Base-by-base conservation (phyloP, 2,113 vertebrate genomes). In the Neolamprologus fasciatus region DNA sequence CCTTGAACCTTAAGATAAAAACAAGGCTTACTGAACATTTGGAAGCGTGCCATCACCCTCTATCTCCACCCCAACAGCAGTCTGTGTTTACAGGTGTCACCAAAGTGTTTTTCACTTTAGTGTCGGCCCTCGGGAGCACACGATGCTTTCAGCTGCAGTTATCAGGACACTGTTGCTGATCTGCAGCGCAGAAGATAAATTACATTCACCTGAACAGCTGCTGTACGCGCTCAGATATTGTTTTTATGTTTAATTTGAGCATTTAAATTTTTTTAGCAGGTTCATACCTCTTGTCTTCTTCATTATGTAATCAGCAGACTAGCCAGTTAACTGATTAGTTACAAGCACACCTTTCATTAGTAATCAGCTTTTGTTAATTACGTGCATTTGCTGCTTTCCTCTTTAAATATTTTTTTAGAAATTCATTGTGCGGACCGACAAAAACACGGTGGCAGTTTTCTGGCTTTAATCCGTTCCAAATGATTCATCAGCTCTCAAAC, bases 381-480 rank as follows among this genome's bases (percentile, higher is more conserved):
- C 6, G 11, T 50, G 26, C 42, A 76, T 76, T 76, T 76, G 9
- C 16, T 12, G 42, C 14, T 76, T 76, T 76, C 10, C 71, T 19
- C 9, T 76, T 50, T 5, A 19, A 47, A 28, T 47, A 4, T 28
- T 19, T 31, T 66, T 19, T 47, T 40, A 21, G 3, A 68, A 68
- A 68, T 13, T 13, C 19, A 0, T 21, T 40, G 33, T 21, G 33
- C 0, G 3, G 11, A 13, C 4, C 1, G 7, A 7, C 40, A 73
- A 47, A 73, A 71, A 9, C 37, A 16, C n/a, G 0, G 66, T 71
- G 35, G 37, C n/a, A 42, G 13, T 42, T 71, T 71, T 23, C 2
- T 23, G 12, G 12, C 12, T 71, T 40, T 42, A 23, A 42, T 23
- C n/a, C 0, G 0, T 4, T 14, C 37, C n/a, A 71, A 71, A 42